Evolutionary conservation across 2,888 invertebrate species (phyloP).

Genomic region (Thyatira batis): DNA sequence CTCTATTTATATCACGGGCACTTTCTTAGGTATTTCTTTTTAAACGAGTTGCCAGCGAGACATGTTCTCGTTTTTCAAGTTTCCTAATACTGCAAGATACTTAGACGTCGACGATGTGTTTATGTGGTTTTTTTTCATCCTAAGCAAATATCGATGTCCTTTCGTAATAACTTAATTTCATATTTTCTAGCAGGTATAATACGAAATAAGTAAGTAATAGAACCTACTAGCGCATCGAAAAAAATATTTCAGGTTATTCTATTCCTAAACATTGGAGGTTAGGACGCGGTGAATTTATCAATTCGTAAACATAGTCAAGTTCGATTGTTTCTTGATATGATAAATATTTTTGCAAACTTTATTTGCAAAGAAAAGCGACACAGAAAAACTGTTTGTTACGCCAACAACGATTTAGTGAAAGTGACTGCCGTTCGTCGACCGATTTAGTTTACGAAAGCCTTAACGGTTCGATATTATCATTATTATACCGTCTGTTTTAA

Average conservation of each 20-base stretch:
- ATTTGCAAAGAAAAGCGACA: conserved; percentile 56
- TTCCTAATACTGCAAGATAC: conserved; percentile 29
- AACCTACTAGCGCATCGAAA: too few relatives aligned
- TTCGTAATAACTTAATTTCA: too few relatives aligned
- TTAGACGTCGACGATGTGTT: not conserved
- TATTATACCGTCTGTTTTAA: conserved; percentile 24
- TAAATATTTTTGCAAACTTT: conserved; percentile 23
- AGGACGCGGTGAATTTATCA: too few relatives aligned
- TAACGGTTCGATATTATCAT: conserved; percentile 28
- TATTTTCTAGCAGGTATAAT: too few relatives aligned
- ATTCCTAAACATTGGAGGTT: too few relatives aligned
- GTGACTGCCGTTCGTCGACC: conserved; percentile 40
- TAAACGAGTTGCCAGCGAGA: conserved; percentile 26
- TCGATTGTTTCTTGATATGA: too few relatives aligned
- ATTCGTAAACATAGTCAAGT: too few relatives aligned
- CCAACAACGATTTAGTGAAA: conserved; percentile 62
- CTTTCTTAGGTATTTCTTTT: conserved; percentile 51
- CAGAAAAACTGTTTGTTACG: conserved; percentile 62
- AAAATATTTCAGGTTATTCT: too few relatives aligned
- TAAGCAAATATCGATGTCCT: too few relatives aligned
- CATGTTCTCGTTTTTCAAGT: conserved; percentile 47
- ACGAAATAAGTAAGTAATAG: too few relatives aligned
- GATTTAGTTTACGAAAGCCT: conserved; percentile 51
- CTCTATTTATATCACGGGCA: conserved; percentile 52
- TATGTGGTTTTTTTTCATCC: not conserved